These are phyloP conservation scores for Myiothlypis chrysogaster DNA, from an alignment of 2,797 vertebrate species.

Conservation along the genomic window DNA sequence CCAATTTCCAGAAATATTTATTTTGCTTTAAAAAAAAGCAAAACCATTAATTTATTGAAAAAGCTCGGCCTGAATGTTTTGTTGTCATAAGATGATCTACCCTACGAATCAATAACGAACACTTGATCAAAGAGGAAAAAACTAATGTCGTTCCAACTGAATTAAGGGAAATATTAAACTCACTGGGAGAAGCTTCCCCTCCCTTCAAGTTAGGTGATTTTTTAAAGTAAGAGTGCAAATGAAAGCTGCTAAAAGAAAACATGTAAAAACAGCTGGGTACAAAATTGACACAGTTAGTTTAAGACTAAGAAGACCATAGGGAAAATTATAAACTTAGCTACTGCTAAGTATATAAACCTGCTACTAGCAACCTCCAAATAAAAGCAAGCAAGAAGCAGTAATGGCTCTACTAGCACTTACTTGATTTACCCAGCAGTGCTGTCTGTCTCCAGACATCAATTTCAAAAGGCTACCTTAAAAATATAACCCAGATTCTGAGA, in stretches of 20 bases:
- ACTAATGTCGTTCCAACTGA: not conserved
- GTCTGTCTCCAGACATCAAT: not conserved
- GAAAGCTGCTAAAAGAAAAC: conserved; percentile 42
- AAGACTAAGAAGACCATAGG: conserved; percentile 63
- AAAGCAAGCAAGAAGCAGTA: conserved; percentile 9
- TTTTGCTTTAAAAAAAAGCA: not conserved
- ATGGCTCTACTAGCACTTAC: not conserved
- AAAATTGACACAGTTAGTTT: conserved; percentile 61
- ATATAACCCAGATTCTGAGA: not conserved
- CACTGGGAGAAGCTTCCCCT: conserved; percentile 40
- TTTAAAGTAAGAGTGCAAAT: conserved; percentile 67
- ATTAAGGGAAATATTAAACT: not conserved
- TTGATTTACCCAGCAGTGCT: not conserved
- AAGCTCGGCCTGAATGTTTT: not conserved
- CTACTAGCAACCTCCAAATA: conserved; percentile 70
- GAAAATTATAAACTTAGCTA: conserved; percentile 79
- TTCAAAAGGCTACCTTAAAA: not conserved
- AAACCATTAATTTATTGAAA: not conserved
- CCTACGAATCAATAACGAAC: not conserved
- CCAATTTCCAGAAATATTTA: not conserved
- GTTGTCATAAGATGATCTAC: not conserved
- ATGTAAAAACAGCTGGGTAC: conserved; percentile 66
- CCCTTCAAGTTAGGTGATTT: conserved; percentile 65
- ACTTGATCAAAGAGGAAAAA: not conserved
- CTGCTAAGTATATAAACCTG: no score